Evolutionary conservation across 2,888 invertebrate species (phyloP).

Genomic region (Geotrupes spiniger): DNA sequence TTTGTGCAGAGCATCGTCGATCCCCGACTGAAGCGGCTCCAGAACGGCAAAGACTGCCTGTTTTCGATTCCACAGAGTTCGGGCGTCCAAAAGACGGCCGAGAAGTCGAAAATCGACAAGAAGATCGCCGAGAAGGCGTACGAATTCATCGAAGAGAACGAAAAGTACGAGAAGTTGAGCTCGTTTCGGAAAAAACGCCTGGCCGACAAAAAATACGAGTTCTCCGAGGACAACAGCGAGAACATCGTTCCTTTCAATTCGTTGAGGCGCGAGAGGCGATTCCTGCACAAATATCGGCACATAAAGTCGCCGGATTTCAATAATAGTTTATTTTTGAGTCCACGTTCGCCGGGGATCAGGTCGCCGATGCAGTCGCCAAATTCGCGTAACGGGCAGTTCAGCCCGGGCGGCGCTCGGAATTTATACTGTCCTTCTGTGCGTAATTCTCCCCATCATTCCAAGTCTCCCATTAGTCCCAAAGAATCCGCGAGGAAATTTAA

Average conservation of each 20-base stretch:
- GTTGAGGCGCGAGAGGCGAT: conserved; percentile 51
- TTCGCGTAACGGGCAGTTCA: conserved; percentile 47
- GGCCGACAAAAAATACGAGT: conserved; percentile 90
- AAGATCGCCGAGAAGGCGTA: conserved; percentile 71
- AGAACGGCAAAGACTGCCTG: conserved; percentile 42
- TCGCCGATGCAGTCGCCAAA: conserved; percentile 50
- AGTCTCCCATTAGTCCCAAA: conserved; percentile 47
- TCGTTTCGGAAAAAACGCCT: conserved; percentile 79
- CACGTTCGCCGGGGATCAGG: conserved; percentile 41
- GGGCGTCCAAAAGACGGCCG: conserved; percentile 29
- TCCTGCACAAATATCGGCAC: conserved; percentile 40
- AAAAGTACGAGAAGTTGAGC: conserved; percentile 83
- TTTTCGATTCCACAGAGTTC: conserved; percentile 46
- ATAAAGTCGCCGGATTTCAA: conserved; percentile 46
- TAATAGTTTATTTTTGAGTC: conserved; percentile 45
- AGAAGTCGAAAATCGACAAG: conserved; percentile 48
- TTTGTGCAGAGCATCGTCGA: conserved; percentile 48
- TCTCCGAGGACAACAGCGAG: conserved; percentile 73
- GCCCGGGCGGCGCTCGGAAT: conserved; percentile 42
- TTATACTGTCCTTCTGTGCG: conserved; percentile 44
- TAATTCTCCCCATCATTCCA: conserved; percentile 47
- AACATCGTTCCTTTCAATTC: conserved; percentile 66
- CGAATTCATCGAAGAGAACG: conserved; percentile 81
- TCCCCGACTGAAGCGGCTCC: conserved; percentile 46
- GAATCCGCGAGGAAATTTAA: conserved; percentile 46